Evolutionary conservation across 2,113 vertebrate genomes (phyloP), one percentile per base, ranked within the genome.

Genomic region (Oxygymnocypris stewartii): DNA sequence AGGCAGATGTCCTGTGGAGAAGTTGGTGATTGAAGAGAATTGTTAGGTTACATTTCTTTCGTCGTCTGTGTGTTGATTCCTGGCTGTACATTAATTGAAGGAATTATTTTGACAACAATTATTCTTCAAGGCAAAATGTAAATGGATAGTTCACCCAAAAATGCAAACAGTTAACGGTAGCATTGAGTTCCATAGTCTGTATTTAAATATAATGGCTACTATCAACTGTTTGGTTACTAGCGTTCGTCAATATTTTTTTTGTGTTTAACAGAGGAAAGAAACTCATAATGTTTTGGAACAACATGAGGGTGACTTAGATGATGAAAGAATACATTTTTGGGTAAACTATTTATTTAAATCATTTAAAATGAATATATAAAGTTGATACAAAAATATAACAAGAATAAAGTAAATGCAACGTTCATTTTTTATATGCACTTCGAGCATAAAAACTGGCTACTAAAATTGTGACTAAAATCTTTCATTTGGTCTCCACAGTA

Each of bases 1-100:
- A 86, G 78, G 31, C 69, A 82, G 85, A 85, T 85, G 83, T 87
- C 65, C 76, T 63, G 31, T 20, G 67, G 51, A 42, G 11, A 61
- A n/a, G 31, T 47, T 79, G 28, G 28, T 74, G 76, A 20, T 57
- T 79, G 12, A 61, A 57, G 18, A 4, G 10, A 20, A 35, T 37
- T 54, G 76, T 79, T 79, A 57, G 49, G 9, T 20, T 9, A 23
- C 9, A 40, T 74, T 74, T 74, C 18, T 12, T 74, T 42, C 4
- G 1, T 42, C 71, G 14, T 40, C 69, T 9, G 9, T 35, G 44
- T 74, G 20, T 47, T 44, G 11, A 37, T 71, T 71, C 31, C 35
- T 71, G 67, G 8, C 37, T 31, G 12, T 67, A 67, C 13, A 14
- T 67, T 40, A 40, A 20, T 71, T 20, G 6, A 71, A 71, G 16